Evolutionary conservation across 1,140 invertebrate genomes (phyloP), one percentile per base, ranked within the genome.

Genomic region (Trichoplusia ni): DNA sequence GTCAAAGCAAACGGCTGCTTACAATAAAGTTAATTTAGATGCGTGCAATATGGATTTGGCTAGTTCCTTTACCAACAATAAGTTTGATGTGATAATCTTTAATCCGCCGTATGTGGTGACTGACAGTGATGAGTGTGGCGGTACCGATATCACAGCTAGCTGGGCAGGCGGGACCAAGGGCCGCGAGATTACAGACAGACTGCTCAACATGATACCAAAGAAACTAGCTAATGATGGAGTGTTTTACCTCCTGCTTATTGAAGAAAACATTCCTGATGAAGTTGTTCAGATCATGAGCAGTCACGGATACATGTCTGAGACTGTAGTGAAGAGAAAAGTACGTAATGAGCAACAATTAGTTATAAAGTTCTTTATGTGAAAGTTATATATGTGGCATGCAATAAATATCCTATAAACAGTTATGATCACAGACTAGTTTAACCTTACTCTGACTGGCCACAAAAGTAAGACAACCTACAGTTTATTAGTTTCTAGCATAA

Each of bases 101-200:
- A 99, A 99, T 93, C 98, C 99, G 1, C 99, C 99, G 0, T 99
- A 99, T 92, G 98, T 99, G 37, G 95, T 97, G 0, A 99, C 98
- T 6, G 93, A 94, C 9, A 88, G 93, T 37, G 80, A 92, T 25
- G 96, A 98, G 91, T 93, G 96, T 70, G 67, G 69, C n/a, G 81
- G 80, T 1, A 74, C 62, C 27, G 91, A 92, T 42, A 92, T 96
- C 27, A 92, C 91, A 27, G 93, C 92, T 68, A 92, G 96, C 27
- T 98, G 97, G 97, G 97, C 97, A 21, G 97, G 98, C 29, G 97
- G 97, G 0, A 44, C 80, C 5, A 92, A 94, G 74, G 98, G 97
- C 1, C 91, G 97, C 63, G 88, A 94, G 88, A 94, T 98, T 2
- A 97, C 96, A 40, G 95, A 98, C 82, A 86, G 92, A 77, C 86